These are phyloP conservation scores for Aplochiton taeniatus DNA, from an alignment of 2,797 vertebrate genomes.

Conservation along the genomic window DNA sequence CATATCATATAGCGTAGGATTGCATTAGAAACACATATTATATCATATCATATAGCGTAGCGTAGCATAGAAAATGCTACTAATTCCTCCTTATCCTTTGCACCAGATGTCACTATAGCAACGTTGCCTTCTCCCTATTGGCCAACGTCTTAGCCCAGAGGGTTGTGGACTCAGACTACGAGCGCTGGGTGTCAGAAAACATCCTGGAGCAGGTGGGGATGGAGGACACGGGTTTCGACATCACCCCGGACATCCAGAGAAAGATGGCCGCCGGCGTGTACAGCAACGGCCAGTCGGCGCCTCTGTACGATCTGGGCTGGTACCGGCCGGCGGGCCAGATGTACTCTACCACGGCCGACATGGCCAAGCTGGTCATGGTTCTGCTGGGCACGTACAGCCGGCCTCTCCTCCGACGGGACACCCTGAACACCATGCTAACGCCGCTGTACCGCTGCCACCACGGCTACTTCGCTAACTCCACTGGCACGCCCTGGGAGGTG, in stretches of 20 bases:
- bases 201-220: slow-evolving; percentile 82
- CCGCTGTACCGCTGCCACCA: slow-evolving; percentile 80
- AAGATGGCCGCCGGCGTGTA: slow-evolving; percentile 88
- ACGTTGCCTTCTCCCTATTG: slow-evolving; percentile 88
- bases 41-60: too few species aligned
- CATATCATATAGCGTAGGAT: too few species aligned
- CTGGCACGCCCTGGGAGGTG: slow-evolving; percentile 91
- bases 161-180: slow-evolving; percentile 76
- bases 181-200: slow-evolving; percentile 84
- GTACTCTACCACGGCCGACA: slow-evolving; percentile 88
- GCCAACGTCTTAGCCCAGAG: slow-evolving; percentile 82
- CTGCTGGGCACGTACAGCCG: slow-evolving; percentile 77
- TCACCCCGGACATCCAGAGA: slow-evolving; percentile 67
- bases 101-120: slow-evolving; percentile 91
- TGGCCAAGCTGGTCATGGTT: slow-evolving; percentile 85
- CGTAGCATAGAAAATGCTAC: background rate
- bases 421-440: slow-evolving; percentile 83
- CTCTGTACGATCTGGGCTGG: slow-evolving; percentile 90
- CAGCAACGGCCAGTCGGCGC: slow-evolving; percentile 73
- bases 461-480: slow-evolving; percentile 86
- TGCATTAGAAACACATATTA: too few species aligned
- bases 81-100: background rate
- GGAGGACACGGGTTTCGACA: slow-evolving; percentile 86
- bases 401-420: slow-evolving; percentile 76
- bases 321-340: slow-evolving; percentile 92